Conservation (phyloP, 2,113 vertebrate genomes). For the Gadus chalcogrammus region DNA sequence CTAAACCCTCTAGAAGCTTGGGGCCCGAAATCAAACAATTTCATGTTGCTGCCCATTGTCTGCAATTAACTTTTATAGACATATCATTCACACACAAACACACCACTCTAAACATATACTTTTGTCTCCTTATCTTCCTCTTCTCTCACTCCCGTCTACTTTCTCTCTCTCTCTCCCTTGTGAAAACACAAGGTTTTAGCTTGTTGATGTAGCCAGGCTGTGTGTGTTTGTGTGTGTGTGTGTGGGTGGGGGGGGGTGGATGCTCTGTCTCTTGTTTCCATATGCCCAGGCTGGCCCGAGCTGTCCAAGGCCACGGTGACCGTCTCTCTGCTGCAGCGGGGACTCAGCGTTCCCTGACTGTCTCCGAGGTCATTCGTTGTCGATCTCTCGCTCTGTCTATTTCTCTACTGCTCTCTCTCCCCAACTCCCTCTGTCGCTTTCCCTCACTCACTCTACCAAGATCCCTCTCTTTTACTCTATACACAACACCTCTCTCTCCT, state of each 20-base stretch:
- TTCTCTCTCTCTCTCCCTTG: conserved; percentile 26
- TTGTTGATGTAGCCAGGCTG: conserved; percentile 39
- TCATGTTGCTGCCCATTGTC: too few species aligned
- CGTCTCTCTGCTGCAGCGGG: conserved; percentile 61
- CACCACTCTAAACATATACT: conserved; percentile 14
- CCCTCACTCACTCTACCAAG: conserved; percentile 2
- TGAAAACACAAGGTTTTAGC: conserved; percentile 63
- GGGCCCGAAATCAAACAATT: too few species aligned
- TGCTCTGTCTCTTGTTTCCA: conserved; percentile 38
- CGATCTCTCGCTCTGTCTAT: conserved; percentile 16
- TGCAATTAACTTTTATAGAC: neutral
- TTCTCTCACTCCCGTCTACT: conserved; percentile 1
- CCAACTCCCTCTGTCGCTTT: conserved; percentile 2
- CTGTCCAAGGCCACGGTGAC: conserved; percentile 75
- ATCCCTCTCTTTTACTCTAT: neutral
- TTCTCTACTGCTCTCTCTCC: conserved; percentile 11
- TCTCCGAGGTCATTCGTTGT: conserved; percentile 48
- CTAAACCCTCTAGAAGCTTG: too few species aligned
- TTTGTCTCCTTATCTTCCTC: too few species aligned
- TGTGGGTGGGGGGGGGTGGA: conserved; percentile 31
- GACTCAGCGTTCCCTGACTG: conserved; percentile 59
- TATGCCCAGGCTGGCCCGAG: conserved; percentile 54
- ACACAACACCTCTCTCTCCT: neutral
- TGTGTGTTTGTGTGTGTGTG: conserved; percentile 10
- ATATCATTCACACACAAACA: conserved; percentile 14